These are phyloP conservation scores for Sylvietta virens DNA, from an alignment of 2,113 vertebrate genomes.

Conservation along the genomic window DNA sequence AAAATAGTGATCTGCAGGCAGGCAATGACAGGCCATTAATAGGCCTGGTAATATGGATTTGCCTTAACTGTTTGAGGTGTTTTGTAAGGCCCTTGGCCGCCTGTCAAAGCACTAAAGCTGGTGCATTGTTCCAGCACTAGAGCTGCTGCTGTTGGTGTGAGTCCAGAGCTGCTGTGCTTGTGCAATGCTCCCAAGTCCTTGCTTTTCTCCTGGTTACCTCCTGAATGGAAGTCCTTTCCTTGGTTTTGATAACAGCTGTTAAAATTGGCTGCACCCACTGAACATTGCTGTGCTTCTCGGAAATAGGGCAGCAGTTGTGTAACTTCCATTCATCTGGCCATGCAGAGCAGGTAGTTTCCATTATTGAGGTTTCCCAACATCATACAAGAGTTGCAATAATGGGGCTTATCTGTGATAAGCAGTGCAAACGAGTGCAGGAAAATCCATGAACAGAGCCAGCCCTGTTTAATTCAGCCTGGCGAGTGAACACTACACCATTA, in stretches of 20 bases:
- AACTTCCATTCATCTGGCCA: slow-evolving; percentile 28
- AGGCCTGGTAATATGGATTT: slow-evolving; percentile 7
- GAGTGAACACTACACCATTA: background rate
- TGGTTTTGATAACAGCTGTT: slow-evolving; percentile 31
- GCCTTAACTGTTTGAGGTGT: slow-evolving; percentile 5
- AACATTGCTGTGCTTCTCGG: background rate
- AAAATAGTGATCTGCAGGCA: slow-evolving; percentile 2
- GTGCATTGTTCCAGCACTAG: background rate
- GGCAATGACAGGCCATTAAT: slow-evolving; percentile 48
- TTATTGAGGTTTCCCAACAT: slow-evolving; percentile 47
- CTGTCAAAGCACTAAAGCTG: background rate
- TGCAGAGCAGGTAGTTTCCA: slow-evolving; percentile 20
- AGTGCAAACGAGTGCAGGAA: slow-evolving; percentile 26
- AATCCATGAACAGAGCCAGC: background rate
- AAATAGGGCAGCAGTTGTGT: background rate
- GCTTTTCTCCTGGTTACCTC: background rate
- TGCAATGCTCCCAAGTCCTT: background rate
- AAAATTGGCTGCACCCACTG: background rate
- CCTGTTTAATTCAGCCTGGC: background rate
- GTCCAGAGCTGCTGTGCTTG: slow-evolving; percentile 8
- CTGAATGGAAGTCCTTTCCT: slow-evolving; percentile 3
- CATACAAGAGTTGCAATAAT: background rate
- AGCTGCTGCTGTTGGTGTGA: slow-evolving; percentile 20
- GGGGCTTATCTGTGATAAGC: slow-evolving; percentile 45
- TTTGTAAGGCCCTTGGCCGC: slow-evolving; percentile 31